Evolutionary conservation across 2,113 vertebrate species (phyloP).

Genomic region (Microtus richardsoni): DNA sequence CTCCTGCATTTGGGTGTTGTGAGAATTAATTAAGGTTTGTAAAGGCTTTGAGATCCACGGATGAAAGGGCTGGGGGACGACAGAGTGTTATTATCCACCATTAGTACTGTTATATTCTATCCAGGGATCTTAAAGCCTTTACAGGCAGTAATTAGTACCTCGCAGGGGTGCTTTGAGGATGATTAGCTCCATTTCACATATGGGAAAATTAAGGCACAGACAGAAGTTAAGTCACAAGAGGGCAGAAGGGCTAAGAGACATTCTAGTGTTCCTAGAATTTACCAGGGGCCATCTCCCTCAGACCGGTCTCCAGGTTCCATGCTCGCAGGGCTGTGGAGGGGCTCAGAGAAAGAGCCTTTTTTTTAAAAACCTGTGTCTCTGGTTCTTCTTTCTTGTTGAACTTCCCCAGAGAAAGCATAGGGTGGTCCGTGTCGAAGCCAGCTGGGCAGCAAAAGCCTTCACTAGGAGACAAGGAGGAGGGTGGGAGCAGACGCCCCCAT

Average conservation of each 20-base stretch:
- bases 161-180: constrained; percentile 76
- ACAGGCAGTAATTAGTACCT: constrained; percentile 80
- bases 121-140: constrained; percentile 76
- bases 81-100: constrained; percentile 81
- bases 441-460: background rate
- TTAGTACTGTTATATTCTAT: constrained; percentile 80
- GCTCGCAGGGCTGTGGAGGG: background rate
- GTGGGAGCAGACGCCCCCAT: background rate
- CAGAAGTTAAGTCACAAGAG: constrained; percentile 51
- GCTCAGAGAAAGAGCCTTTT: background rate
- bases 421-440: background rate
- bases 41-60: constrained; percentile 79
- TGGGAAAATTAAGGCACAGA: constrained; percentile 72
- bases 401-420: background rate
- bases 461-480: background rate
- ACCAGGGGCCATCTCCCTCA: background rate
- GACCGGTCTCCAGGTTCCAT: background rate
- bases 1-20: constrained; percentile 70
- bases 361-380: background rate
- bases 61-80: constrained; percentile 75
- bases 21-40: constrained; percentile 82
- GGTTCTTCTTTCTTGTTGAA: rapidly evolving
- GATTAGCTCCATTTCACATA: constrained; percentile 74
- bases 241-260: background rate
- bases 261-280: background rate